Conservation (phyloP, 2,113 vertebrate genomes). For the Pedionomus torquatus region DNA sequence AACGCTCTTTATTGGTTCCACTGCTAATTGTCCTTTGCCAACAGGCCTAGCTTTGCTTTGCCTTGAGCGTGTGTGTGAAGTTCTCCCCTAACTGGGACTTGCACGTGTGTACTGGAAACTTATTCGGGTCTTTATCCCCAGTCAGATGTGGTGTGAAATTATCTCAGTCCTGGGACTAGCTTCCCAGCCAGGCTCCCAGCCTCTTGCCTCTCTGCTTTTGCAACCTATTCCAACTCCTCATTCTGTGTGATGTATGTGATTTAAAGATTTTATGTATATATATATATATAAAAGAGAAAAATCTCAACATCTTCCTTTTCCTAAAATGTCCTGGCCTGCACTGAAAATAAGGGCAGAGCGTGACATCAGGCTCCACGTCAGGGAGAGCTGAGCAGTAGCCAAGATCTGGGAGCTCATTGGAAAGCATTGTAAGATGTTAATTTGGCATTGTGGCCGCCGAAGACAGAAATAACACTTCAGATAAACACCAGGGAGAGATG, state of each 20-base stretch:
- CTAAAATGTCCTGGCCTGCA: background rate
- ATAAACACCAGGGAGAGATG: constrained; percentile 60
- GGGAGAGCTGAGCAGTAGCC: constrained; percentile 36
- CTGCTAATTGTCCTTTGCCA: background rate
- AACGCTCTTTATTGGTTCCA: background rate
- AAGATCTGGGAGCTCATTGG: constrained; percentile 53
- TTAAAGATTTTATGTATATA: background rate
- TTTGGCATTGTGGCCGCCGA: constrained; percentile 54
- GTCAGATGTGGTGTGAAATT: background rate
- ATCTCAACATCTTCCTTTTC: background rate
- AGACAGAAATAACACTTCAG: constrained; percentile 68
- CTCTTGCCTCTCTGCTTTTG: background rate
- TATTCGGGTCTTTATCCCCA: background rate
- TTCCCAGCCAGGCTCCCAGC: background rate
- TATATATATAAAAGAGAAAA: background rate
- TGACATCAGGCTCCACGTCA: constrained; percentile 58
- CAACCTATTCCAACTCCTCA: background rate
- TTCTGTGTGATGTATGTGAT: background rate
- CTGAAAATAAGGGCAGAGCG: constrained; percentile 31
- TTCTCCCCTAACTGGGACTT: background rate
- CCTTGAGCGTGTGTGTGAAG: background rate
- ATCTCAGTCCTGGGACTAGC: background rate
- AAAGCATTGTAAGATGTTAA: constrained; percentile 57
- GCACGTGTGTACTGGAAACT: background rate
- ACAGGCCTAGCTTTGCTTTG: background rate